Base-by-base conservation (phyloP, 2,888 invertebrate genomes). In the Meteorus colon region DNA sequence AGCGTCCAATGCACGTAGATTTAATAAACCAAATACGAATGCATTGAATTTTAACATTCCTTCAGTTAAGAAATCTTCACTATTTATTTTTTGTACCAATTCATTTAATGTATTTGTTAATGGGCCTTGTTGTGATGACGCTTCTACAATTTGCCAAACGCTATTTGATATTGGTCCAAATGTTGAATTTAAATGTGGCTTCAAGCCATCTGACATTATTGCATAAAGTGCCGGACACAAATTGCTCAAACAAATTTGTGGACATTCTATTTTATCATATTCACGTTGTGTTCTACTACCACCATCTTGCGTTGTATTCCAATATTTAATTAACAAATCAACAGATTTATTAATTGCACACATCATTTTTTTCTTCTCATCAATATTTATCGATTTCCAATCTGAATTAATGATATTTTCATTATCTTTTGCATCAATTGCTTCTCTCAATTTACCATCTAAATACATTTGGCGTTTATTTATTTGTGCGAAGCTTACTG, bases 131-230 rank as follows among this genome's bases (percentile, higher is more conserved):
- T 96, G 95, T 16, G 96, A 95, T 10, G 96, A 95, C 48, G 96
- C 95, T 90, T 97, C 96, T 5, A 96, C 95, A 81, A 97, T 95
- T 90, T 95, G 95, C 97, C 97, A 97, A 70, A 96, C 96, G 8
- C 96, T 95, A 87, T 97, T 96, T 82, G 94, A 93, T 71, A 96
- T 95, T 24, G 95, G 94, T 60, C 97, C 97, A 86, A 97, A 97
- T 55, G 96, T 94, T 5, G 96, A 96, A 86, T 95, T 94, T 72
- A 96, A 91, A 81, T 92, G 93, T 48, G 95, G 94, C 86, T 95
- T 95, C 27, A 97, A 91, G 2, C 97, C 97, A 87, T 97, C 96
- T 82, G 95, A 94, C 84, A 97, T 92, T 75, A 97, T 92, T 4
- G 95, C 94, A 83, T 96, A 95, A 48, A 98, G 90, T 12, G 97